A percentile compares a stretch with the other conserved stretches of the same genome.
These are phyloP conservation scores for Florisuga fusca DNA, from an alignment of 2,797 vertebrate genomes.

Conservation along the genomic window DNA sequence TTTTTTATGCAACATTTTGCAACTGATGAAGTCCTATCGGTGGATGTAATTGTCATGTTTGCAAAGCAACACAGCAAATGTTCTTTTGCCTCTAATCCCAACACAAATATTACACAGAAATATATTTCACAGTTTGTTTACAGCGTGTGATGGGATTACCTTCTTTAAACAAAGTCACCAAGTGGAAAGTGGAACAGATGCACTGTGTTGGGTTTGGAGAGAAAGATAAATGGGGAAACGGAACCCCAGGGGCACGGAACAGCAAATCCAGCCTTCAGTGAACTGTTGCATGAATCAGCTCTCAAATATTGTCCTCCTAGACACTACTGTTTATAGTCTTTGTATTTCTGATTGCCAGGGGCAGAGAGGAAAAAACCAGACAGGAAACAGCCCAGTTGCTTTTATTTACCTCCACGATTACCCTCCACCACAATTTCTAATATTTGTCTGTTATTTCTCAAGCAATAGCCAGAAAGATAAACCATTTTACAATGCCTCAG, in stretches of 20 bases:
- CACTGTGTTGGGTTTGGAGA: background rate
- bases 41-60: background rate
- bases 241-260: constrained; percentile 38
- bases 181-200: constrained; percentile 30
- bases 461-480: background rate
- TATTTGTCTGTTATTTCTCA: fast-evolving
- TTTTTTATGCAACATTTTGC: background rate
- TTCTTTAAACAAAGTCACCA: background rate
- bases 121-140: background rate
- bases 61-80: background rate
- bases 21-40: background rate
- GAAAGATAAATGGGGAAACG: constrained; percentile 29
- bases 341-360: background rate
- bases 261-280: constrained; percentile 33
- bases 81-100: constrained; percentile 40
- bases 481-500: background rate
- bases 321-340: background rate
- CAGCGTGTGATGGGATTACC: background rate
- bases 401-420: background rate
- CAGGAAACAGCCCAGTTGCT: background rate
- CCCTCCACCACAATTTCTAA: background rate
- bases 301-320: constrained; percentile 34
- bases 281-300: constrained; percentile 7
- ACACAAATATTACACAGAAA: background rate
- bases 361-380: background rate